Percentiles rank a stretch among this genome's conserved stretches.
phyloP scores from a whole-genome alignment of 2,113 vertebrate genomes.

The Aythya baeri region DNA sequence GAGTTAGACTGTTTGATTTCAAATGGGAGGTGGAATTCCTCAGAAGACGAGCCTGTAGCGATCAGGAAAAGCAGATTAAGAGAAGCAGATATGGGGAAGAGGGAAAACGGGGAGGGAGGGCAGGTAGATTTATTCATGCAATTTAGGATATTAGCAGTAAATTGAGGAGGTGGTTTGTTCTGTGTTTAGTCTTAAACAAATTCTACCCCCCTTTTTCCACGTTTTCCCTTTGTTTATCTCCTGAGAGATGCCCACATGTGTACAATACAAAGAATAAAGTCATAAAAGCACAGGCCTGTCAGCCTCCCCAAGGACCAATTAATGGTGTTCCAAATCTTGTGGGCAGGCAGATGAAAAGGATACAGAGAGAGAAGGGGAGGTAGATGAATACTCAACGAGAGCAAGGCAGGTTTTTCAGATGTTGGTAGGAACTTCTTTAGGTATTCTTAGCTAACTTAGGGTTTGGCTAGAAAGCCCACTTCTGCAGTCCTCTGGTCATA shows the following conservation, averaged over 20 bases:
- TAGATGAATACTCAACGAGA: constrained; percentile 84
- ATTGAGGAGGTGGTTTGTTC: constrained; percentile 67
- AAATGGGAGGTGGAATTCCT: constrained; percentile 70
- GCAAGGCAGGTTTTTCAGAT: constrained; percentile 79
- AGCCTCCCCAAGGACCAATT: constrained; percentile 96
- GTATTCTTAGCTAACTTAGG: constrained; percentile 87
- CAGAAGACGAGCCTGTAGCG: constrained; percentile 66
- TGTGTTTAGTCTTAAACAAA: constrained; percentile 79
- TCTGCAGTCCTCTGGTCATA: constrained; percentile 4
- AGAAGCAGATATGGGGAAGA: constrained; percentile 52
- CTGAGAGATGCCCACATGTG: constrained; percentile 87
- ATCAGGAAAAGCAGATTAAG: constrained; percentile 74
- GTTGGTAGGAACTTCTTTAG: constrained; percentile 88
- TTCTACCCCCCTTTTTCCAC: constrained; percentile 74
- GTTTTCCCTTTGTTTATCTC: constrained; percentile 87
- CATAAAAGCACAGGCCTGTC: constrained; percentile 88
- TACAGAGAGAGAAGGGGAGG: constrained; percentile 71
- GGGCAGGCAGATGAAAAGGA: constrained; percentile 93
- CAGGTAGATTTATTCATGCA: constrained; percentile 57
- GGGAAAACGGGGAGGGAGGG: neutral
- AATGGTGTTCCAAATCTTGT: constrained; percentile 90
- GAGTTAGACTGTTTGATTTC: constrained; percentile 74
- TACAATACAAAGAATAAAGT: constrained; percentile 87
- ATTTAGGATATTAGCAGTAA: constrained; percentile 72
- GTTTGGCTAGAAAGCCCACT: constrained; percentile 41